phyloP scores from a whole-genome alignment of 2,797 vertebrate genomes.

The Alectoris magna region DNA sequence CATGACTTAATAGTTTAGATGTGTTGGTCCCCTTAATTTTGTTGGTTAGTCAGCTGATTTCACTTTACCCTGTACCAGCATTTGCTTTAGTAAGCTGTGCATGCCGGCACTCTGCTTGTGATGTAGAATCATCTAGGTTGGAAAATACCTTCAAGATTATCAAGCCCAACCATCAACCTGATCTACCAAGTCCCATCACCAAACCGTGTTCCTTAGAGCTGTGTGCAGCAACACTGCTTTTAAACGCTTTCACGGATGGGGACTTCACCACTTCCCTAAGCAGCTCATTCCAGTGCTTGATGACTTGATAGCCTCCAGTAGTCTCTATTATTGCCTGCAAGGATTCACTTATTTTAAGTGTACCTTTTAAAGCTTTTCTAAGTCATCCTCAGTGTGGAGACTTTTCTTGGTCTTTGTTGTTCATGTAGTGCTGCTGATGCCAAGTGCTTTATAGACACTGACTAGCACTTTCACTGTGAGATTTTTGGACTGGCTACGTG shows the following conservation, averaged over 20 bases:
- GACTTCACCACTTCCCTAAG: background rate
- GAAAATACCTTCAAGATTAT: background rate
- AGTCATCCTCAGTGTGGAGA: background rate
- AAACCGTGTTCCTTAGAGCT: too few relatives aligned
- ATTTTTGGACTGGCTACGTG: rapidly evolving
- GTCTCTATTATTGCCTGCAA: background rate
- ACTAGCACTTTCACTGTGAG: background rate
- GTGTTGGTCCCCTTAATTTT: background rate
- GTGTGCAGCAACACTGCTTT: too few relatives aligned
- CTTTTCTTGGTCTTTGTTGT: background rate
- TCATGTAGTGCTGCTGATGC: background rate
- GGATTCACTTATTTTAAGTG: background rate
- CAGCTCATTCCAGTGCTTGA: background rate
- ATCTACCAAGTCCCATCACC: too few relatives aligned
- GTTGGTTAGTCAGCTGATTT: background rate
- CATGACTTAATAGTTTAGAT: background rate
- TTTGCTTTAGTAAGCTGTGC: background rate
- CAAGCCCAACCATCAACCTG: background rate
- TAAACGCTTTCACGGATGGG: background rate
- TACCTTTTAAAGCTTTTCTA: background rate
- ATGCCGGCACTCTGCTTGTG: background rate
- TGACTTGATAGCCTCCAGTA: background rate
- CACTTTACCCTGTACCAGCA: background rate
- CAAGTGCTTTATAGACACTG: background rate
- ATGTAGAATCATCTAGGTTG: background rate